Evolutionary conservation across 2,113 vertebrate species (phyloP).

Genomic region (Strix uralensis): DNA sequence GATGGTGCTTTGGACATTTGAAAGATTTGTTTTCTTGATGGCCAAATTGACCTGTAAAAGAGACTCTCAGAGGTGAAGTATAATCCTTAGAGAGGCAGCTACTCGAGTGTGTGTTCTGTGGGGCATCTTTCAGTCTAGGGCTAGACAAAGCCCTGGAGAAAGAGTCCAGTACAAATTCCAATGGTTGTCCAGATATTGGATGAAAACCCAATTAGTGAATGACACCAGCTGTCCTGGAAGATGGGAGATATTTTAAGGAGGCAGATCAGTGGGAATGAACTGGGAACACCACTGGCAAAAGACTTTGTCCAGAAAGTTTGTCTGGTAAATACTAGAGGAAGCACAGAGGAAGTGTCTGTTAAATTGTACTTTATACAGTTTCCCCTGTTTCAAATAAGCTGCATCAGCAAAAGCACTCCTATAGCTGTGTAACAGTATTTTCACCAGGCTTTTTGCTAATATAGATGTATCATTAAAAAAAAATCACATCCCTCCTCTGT

Average conservation of each 20-base stretch:
- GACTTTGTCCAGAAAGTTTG: not conserved
- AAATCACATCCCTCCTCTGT: conserved; percentile 22
- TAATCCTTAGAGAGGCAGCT: not conserved
- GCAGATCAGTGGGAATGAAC: not conserved
- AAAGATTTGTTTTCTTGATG: not conserved
- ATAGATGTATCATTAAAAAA: conserved; percentile 39
- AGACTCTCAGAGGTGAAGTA: not conserved
- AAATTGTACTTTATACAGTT: not conserved
- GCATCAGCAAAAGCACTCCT: conserved; percentile 29
- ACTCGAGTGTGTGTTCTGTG: rapidly evolving
- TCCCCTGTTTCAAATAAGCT: conserved; percentile 12
- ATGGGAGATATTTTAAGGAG: not conserved
- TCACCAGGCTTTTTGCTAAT: conserved; percentile 22
- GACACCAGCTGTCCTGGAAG: not conserved
- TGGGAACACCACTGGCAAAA: not conserved
- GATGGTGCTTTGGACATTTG: not conserved
- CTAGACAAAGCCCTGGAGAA: not conserved
- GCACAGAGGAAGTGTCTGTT: not conserved
- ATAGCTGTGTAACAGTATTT: conserved; percentile 11
- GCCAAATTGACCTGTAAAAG: not conserved
- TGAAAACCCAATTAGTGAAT: not conserved
- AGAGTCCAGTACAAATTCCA: not conserved
- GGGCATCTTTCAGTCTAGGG: not conserved
- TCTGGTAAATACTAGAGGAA: not conserved
- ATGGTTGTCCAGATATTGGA: not conserved